A percentile compares a stretch with the other conserved stretches of the same genome.
phyloP scores from a whole-genome alignment of 2,797 vertebrate species.

The Schizothorax lantsangensis region DNA sequence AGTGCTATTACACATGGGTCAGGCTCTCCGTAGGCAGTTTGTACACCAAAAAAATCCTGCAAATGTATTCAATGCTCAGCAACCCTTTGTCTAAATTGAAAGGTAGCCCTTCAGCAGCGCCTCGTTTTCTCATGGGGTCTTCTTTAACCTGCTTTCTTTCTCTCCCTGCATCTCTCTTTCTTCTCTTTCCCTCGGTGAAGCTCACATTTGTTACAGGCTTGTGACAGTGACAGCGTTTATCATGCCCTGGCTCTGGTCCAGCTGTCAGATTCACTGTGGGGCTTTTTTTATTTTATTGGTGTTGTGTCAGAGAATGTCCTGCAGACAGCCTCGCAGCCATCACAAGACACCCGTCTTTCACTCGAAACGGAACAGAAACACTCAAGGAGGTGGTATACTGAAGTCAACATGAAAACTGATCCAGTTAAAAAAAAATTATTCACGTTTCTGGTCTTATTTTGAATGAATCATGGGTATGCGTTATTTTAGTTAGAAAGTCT shows the following conservation, averaged over 20 bases:
- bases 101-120: conserved; percentile 38
- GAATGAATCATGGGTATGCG: not conserved
- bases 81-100: conserved; percentile 47
- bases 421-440: not conserved
- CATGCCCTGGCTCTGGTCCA: conserved; percentile 72
- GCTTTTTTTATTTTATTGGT: conserved; percentile 42
- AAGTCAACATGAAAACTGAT: not conserved
- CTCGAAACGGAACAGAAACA: not conserved
- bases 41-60: conserved; percentile 26
- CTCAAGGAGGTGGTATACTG: not conserved
- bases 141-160: conserved; percentile 22
- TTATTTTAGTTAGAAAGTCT: not conserved
- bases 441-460: not conserved
- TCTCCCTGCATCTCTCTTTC: conserved; percentile 11
- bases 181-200: conserved; percentile 8
- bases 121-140: conserved; percentile 28
- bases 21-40: conserved; percentile 37
- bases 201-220: conserved; percentile 48
- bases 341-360: conserved; percentile 34
- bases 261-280: conserved; percentile 73
- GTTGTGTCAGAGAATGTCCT: conserved; percentile 48
- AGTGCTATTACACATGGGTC: conserved; percentile 19
- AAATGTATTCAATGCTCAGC: conserved; percentile 40
- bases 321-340: conserved; percentile 58
- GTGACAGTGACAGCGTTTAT: conserved; percentile 62